A percentile compares a stretch with the other conserved stretches of the same genome.
These are phyloP conservation scores for Nerophis lumbriciformis DNA, from an alignment of 2,113 vertebrate species.

Conservation along the genomic window DNA sequence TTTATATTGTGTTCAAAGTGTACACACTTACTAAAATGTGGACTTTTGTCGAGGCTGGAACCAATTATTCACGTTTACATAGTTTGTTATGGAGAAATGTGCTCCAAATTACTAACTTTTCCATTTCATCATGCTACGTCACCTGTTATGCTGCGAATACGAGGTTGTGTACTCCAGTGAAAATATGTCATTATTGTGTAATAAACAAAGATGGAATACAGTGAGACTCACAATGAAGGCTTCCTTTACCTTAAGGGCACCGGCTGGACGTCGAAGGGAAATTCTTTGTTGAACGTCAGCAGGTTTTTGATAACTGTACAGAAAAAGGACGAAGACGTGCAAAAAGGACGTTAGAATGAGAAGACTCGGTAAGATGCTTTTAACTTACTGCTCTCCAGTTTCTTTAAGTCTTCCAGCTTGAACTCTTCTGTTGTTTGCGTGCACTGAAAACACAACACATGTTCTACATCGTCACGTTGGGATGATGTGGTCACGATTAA, in stretches of 20 bases:
- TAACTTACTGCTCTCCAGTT: constrained; percentile 87
- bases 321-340: constrained; percentile 15
- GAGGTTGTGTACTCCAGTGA: neutral
- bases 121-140: no score
- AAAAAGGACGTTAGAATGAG: neutral
- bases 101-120: no score
- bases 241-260: constrained; percentile 86
- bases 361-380: neutral
- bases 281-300: constrained; percentile 93
- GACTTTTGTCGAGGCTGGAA: no score
- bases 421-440: constrained; percentile 90
- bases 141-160: no score
- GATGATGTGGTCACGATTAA: no score
- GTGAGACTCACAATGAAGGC: neutral
- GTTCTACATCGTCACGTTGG: no score
- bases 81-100: no score
- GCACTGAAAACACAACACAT: constrained; percentile 65
- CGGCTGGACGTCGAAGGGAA: constrained; percentile 96
- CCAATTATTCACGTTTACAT: no score
- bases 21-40: no score
- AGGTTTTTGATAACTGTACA: constrained; percentile 90
- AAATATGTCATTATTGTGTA: neutral
- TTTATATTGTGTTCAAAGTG: no score
- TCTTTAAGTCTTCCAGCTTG: constrained; percentile 95
- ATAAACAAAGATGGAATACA: neutral